A percentile compares a stretch with the other conserved stretches of the same genome.
phyloP scores from a whole-genome alignment of 2,888 invertebrate species.

The Eremobia ochroleuca region DNA sequence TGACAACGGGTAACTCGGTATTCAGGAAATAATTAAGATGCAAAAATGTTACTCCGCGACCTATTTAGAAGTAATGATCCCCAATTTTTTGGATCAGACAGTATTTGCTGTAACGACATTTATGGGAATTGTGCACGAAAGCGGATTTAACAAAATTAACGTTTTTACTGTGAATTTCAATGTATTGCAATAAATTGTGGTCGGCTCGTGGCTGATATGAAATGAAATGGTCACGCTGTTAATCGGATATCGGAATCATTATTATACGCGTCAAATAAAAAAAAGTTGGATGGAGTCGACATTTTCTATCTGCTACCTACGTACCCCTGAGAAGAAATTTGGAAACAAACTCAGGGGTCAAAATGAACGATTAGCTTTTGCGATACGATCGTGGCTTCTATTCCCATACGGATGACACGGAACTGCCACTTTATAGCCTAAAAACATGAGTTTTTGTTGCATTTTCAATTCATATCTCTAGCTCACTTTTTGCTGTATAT shows the following conservation, averaged over 20 bases:
- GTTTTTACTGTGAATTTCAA: conserved; percentile 7
- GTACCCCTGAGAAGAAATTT: background rate
- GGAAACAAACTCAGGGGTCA: background rate
- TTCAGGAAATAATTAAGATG: conserved; percentile 48
- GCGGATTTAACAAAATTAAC: conserved; percentile 20
- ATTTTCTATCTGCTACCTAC: background rate
- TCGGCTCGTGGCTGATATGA: background rate
- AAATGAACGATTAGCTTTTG: background rate
- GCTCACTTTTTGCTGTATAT: background rate
- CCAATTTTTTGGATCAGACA: conserved; percentile 22
- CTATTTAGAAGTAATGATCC: conserved; percentile 37
- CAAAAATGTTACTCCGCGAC: conserved; percentile 45
- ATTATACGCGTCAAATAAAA: background rate
- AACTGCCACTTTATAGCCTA: background rate
- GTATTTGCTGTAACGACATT: conserved; percentile 40
- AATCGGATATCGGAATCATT: background rate
- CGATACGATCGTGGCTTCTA: background rate
- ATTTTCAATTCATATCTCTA: background rate
- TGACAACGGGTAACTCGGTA: conserved; percentile 8
- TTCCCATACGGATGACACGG: background rate
- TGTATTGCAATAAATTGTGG: conserved; percentile 11
- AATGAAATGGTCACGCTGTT: background rate
- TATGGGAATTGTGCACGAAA: conserved; percentile 53
- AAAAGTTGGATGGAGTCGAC: background rate
- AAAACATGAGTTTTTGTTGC: background rate